Base-by-base conservation (phyloP, 2,113 vertebrate species). In the Labeo catla region DNA sequence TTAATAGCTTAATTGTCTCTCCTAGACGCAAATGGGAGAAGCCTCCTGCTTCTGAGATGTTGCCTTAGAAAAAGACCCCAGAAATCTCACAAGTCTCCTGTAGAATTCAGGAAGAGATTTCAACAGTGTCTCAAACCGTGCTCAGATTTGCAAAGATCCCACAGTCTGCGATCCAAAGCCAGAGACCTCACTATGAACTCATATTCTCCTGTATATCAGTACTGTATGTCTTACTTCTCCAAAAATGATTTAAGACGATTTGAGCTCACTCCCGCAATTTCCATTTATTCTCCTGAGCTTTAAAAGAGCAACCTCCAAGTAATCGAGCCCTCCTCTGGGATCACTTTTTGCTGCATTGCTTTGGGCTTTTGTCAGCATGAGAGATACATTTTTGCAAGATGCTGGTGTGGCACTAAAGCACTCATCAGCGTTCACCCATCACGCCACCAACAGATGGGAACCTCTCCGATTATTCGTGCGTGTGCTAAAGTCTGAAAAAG, bases 401-500 rank as follows among this genome's bases (percentile, higher is more conserved):
- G 21, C 54, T 61, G 5, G 19, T 61, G 16, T 43, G 45, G 45
- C 11, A 45, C 11, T 19, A 49, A 45, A 43, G 28, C 45, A 19
- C 47, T 85, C 84, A 45, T 85, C 66, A 80, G 84, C 50, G 11
- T 13, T 81, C 45, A 23, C 36, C 16, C 57, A 8, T 16, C 8
- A 59, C 13, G 59, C n/a, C 36, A 8, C 47, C 34, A 34, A 34
- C 65, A 72, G 76, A 80, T 72, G 84, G 50, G 21, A 70, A 12
- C 28, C 73, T 85, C 47, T 28, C 12, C 8, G 61, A 78, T n/a
- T 7, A 54, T 52, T 68, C 13, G 10, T 66, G 63, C 84, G 28
- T 66, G 34, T 45, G 21, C 34, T 79, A 12, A 72, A 19, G 84
- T 61, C 52, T 61, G 66, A 15, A 81, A 11, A 50, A 73, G 49